phyloP scores from a whole-genome alignment of 2,113 vertebrate species.

The Benitochromis conjunctus region DNA sequence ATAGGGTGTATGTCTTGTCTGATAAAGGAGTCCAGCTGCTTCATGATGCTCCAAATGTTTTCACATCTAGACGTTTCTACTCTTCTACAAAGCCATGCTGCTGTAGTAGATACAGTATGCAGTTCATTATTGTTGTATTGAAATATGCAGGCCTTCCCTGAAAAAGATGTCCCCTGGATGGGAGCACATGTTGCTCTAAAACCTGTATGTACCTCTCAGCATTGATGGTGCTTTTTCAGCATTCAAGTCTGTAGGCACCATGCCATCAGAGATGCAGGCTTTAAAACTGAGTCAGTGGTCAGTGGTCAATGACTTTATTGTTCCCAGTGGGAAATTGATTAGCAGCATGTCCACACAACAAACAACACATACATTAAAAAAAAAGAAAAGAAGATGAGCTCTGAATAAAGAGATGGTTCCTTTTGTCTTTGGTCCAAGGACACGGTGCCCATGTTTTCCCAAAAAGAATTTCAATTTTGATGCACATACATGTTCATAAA shows the following conservation, averaged over 20 bases:
- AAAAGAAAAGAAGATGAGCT: neutral
- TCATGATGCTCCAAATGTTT: neutral
- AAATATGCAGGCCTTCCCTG: neutral
- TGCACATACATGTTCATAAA: neutral
- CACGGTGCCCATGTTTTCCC: neutral
- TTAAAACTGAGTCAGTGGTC: neutral
- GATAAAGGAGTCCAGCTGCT: neutral
- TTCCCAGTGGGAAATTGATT: neutral
- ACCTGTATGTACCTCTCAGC: neutral
- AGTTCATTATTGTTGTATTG: neutral
- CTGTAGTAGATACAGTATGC: neutral
- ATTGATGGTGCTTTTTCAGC: neutral
- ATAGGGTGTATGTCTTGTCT: neutral
- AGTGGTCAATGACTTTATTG: neutral
- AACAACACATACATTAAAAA: rapidly evolving
- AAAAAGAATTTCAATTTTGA: neutral
- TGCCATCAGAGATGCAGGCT: neutral
- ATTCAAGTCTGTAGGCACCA: neutral
- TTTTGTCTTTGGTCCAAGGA: neutral
- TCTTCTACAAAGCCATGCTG: neutral
- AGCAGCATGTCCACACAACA: neutral
- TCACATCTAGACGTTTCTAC: neutral
- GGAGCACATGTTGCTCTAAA: neutral
- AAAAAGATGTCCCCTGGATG: neutral
- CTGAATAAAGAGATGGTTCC: neutral